Percentiles rank a stretch among this genome's conserved stretches.
Evolutionary conservation across 1,140 invertebrate species (phyloP).

Genomic region (Calycopis cecrops): DNA sequence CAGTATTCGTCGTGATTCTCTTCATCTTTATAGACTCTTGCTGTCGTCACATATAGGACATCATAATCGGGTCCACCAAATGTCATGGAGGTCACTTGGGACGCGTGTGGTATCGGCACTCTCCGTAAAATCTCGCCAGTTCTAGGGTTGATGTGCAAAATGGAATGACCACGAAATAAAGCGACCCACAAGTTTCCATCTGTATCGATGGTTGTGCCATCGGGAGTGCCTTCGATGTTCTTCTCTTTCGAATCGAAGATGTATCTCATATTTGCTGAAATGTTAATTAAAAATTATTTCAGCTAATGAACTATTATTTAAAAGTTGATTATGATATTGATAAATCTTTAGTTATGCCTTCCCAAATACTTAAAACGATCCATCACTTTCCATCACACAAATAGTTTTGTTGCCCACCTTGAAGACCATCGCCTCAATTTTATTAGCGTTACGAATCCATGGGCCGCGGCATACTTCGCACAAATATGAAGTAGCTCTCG

Average conservation of each 20-base stretch:
- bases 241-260: conserved; percentile 75
- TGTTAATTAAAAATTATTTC: too few relatives aligned
- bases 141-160: conserved; percentile 56
- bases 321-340: too few relatives aligned
- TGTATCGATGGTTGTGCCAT: conserved; percentile 84
- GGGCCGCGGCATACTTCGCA: too few relatives aligned
- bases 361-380: too few relatives aligned
- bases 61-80: conserved; percentile 88
- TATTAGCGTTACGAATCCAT: too few relatives aligned
- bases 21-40: conserved; percentile 50
- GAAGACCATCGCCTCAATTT: too few relatives aligned
- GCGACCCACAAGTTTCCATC: conserved; percentile 84
- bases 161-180: conserved; percentile 74
- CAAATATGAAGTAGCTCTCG: too few relatives aligned
- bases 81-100: conserved; percentile 84
- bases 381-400: too few relatives aligned
- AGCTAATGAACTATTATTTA: too few relatives aligned
- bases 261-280: conserved; percentile 74
- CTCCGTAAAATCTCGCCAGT: conserved; percentile 71
- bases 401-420: too few relatives aligned
- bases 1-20: conserved; percentile 75
- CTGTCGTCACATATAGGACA: conserved; percentile 85
- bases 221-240: conserved; percentile 75
- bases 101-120: conserved; percentile 78
- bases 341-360: too few relatives aligned